A percentile compares a stretch with the other conserved stretches of the same genome.
Conservation (phyloP, 2,888 invertebrate genomes). For the Drosophila mimica region DNA sequence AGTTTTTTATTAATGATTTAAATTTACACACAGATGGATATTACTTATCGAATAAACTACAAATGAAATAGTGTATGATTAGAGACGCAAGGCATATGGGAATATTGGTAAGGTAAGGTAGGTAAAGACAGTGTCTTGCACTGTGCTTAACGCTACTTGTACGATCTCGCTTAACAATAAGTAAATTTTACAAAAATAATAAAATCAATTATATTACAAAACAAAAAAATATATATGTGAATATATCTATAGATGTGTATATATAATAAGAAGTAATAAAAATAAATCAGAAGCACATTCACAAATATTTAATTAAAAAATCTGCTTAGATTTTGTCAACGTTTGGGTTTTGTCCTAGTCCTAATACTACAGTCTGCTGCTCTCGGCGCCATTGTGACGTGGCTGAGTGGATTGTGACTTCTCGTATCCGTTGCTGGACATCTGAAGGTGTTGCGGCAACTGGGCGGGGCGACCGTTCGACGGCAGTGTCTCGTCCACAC, state of each 20-base stretch:
- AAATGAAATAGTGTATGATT: constrained; percentile 28
- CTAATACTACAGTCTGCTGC: constrained; percentile 82
- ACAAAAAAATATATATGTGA: constrained; percentile 1
- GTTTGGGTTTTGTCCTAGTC: constrained; percentile 6
- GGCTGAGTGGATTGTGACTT: constrained; percentile 69
- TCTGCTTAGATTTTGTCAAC: constrained; percentile 13
- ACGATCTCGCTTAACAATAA: constrained; percentile 46
- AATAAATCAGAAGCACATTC: constrained; percentile 34
- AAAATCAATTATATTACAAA: constrained; percentile 47
- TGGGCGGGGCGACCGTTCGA: constrained; percentile 79
- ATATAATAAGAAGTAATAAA: constrained; percentile 14
- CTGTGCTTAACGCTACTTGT: constrained; percentile 31
- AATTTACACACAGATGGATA: constrained; percentile 32
- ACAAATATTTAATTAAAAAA: constrained; percentile 25
- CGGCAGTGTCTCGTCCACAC: constrained; percentile 81
- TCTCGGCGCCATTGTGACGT: constrained; percentile 80
- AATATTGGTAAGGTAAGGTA: constrained; percentile 18
- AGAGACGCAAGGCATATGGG: constrained; percentile 1
- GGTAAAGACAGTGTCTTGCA: constrained; percentile 22
- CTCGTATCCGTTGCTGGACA: constrained; percentile 74
- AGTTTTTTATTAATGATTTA: constrained; percentile 55
- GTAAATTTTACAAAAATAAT: constrained; percentile 43
- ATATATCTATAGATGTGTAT: not conserved
- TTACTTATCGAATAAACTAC: constrained; percentile 56
- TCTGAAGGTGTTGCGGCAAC: constrained; percentile 80